Conservation (phyloP, 2,797 vertebrate genomes). For the Chelon auratus region DNA sequence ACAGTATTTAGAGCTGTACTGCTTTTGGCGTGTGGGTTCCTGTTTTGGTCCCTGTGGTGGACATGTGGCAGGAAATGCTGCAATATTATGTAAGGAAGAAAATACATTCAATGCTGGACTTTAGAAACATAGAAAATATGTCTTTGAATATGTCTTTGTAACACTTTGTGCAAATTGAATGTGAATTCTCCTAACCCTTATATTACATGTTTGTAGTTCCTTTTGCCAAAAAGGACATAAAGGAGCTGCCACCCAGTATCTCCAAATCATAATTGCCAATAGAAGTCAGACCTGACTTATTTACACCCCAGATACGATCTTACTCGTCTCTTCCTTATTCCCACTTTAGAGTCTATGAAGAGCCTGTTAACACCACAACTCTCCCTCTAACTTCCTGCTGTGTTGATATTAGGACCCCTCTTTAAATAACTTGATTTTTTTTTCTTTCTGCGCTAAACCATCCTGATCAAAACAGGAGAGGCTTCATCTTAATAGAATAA, state of each 20-base stretch:
- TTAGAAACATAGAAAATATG: not conserved
- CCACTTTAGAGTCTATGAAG: slow-evolving; percentile 3
- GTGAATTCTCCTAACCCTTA: not conserved
- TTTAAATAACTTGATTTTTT: slow-evolving; percentile 25
- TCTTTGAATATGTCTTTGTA: not conserved
- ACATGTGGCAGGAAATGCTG: no score
- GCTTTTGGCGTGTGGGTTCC: no score
- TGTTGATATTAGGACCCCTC: slow-evolving; percentile 30
- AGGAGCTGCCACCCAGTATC: not conserved
- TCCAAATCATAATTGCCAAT: not conserved
- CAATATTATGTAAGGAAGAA: no score
- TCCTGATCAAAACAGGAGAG: slow-evolving; percentile 29
- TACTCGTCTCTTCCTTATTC: slow-evolving; percentile 20
- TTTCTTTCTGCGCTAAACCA: slow-evolving; percentile 11
- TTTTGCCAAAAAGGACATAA: not conserved
- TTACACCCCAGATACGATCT: not conserved
- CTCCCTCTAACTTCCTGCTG: slow-evolving; percentile 12
- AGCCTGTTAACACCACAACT: slow-evolving; percentile 19
- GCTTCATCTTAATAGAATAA: slow-evolving; percentile 48
- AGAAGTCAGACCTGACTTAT: not conserved
- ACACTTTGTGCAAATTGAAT: not conserved
- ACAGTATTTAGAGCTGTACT: no score
- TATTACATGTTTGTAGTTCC: not conserved
- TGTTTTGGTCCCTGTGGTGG: no score
- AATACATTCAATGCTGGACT: no score